These are phyloP conservation scores for Actias luna DNA, from an alignment of 2,888 invertebrate genomes.

Conservation along the genomic window DNA sequence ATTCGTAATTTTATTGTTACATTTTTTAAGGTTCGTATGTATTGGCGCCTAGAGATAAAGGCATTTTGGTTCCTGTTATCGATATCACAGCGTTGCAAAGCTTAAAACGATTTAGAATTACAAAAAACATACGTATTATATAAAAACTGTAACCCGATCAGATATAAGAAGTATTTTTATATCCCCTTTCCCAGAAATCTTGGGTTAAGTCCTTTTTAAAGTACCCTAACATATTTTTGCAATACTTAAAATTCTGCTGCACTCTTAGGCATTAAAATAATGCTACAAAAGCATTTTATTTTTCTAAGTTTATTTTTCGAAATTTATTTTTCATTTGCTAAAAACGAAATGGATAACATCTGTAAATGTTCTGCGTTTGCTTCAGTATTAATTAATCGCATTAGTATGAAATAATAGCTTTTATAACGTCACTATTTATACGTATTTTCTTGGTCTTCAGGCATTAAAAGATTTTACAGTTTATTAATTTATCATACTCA, in stretches of 20 bases:
- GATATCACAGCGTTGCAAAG: slow-evolving; percentile 51
- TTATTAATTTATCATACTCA: too few relatives aligned
- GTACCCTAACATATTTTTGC: background rate
- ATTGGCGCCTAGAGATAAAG: slow-evolving; percentile 34
- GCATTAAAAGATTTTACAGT: too few relatives aligned
- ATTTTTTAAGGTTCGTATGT: slow-evolving; percentile 28
- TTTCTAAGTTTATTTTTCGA: background rate
- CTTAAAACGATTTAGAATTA: slow-evolving; percentile 30
- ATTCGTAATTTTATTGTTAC: slow-evolving; percentile 6
- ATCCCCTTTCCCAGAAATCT: background rate
- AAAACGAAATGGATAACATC: background rate
- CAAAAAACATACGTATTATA: background rate
- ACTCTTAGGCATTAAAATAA: background rate
- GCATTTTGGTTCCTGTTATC: slow-evolving; percentile 47
- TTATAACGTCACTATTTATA: background rate
- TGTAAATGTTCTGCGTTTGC: background rate
- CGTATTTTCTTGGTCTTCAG: background rate
- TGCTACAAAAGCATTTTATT: background rate
- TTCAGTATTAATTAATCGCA: background rate
- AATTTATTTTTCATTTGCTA: background rate
- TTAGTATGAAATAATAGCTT: background rate
- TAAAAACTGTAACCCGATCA: background rate
- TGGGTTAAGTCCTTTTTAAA: background rate
- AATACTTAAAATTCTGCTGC: background rate
- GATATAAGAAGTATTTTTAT: background rate